Evolutionary conservation across 2,888 invertebrate species (phyloP).

Genomic region (Mimas tiliae): DNA sequence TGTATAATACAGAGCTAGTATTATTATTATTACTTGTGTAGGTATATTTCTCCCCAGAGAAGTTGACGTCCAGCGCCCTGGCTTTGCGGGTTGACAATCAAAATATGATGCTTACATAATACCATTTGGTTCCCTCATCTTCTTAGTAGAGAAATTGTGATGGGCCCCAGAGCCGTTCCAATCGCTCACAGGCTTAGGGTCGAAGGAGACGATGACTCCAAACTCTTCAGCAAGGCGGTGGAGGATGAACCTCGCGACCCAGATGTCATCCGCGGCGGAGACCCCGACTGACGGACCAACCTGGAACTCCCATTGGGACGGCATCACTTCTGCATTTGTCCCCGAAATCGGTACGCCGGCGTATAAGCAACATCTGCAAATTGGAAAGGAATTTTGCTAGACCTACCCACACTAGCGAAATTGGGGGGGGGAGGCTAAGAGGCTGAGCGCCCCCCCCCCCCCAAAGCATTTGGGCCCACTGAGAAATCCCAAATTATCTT

Average conservation of each 20-base stretch:
- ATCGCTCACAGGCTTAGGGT: constrained; percentile 87
- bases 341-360: constrained; percentile 97
- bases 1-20: too few relatives aligned
- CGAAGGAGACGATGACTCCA: constrained; percentile 88
- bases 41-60: too few relatives aligned
- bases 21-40: too few relatives aligned
- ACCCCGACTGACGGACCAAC: constrained; percentile 97
- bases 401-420: too few relatives aligned
- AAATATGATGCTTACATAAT: constrained; percentile 86
- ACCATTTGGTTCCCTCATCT: constrained; percentile 95
- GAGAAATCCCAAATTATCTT: too few relatives aligned
- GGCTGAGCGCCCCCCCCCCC: too few relatives aligned
- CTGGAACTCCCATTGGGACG: constrained; percentile 97
- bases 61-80: not conserved
- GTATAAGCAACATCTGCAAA: constrained; percentile 91
- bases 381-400: not conserved
- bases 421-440: too few relatives aligned
- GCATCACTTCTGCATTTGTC: constrained; percentile 99
- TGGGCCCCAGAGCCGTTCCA: constrained; percentile 99
- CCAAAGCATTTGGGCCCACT: too few relatives aligned
- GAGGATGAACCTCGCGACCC: constrained; percentile 94
- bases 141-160: constrained; percentile 97
- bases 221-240: constrained; percentile 97
- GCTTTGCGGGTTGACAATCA: not conserved
- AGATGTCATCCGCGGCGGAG: constrained; percentile 92